These are phyloP conservation scores for Xenus cinereus DNA, from an alignment of 2,113 vertebrate genomes.

Conservation along the genomic window DNA sequence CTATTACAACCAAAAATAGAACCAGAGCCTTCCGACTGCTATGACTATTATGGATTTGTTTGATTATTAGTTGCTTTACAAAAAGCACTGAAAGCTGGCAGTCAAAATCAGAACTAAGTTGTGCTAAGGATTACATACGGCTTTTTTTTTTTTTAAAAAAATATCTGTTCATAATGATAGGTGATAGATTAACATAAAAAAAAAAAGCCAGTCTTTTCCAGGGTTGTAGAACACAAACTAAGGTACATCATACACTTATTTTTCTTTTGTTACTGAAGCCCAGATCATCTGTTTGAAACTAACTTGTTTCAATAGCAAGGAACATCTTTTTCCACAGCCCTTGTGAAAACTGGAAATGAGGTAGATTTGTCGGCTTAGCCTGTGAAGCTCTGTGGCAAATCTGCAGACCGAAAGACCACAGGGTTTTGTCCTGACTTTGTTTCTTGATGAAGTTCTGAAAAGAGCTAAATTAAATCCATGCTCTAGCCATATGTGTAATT, in stretches of 20 bases:
- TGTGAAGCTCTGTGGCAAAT: background rate
- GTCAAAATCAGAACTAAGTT: background rate
- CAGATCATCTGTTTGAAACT: background rate
- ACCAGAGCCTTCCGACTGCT: background rate
- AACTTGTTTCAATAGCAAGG: background rate
- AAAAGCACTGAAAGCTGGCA: background rate
- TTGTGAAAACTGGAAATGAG: background rate
- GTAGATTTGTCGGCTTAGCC: background rate
- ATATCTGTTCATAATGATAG: background rate
- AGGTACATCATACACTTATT: background rate
- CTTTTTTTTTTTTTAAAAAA: background rate
- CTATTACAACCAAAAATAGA: background rate
- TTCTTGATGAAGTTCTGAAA: slow-evolving; percentile 38
- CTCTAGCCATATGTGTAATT: slow-evolving; percentile 32
- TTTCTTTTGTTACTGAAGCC: background rate
- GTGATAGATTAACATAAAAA: background rate
- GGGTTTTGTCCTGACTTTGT: slow-evolving; percentile 19
- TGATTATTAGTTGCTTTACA: slow-evolving; percentile 7
- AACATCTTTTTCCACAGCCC: background rate
- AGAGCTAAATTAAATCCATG: slow-evolving; percentile 37
- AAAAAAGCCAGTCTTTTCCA: background rate
- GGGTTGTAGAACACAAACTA: background rate
- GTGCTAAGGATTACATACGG: background rate
- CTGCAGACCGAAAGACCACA: background rate
- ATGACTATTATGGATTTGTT: background rate